Evolutionary conservation across 2,113 vertebrate genomes (phyloP).

Genomic region (Sander lucioperca): DNA sequence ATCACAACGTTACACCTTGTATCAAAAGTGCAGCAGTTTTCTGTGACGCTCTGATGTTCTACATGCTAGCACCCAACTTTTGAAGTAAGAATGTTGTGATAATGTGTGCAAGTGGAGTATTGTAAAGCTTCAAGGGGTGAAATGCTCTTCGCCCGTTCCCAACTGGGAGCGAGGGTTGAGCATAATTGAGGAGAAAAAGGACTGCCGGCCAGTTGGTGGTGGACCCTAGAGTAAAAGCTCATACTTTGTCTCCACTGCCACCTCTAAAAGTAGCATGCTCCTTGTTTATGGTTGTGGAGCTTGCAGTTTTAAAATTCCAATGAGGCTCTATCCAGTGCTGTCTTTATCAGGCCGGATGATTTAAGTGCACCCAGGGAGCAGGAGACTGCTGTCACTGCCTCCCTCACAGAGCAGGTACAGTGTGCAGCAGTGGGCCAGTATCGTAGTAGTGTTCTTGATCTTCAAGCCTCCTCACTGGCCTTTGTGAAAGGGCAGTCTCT

Average conservation of each 20-base stretch:
- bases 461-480: conserved; percentile 57
- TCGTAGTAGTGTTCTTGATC: conserved; percentile 53
- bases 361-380: conserved; percentile 67
- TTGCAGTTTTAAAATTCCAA: conserved; percentile 75
- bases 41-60: conserved; percentile 28
- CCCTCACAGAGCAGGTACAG: conserved; percentile 25
- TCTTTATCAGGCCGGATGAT: conserved; percentile 72
- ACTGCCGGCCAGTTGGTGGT: conserved; percentile 52
- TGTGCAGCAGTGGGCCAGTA: conserved; percentile 30
- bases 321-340: conserved; percentile 46
- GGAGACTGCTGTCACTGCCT: conserved; percentile 18
- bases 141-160: conserved; percentile 35
- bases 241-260: conserved; percentile 48
- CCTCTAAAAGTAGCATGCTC: conserved; percentile 56
- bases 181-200: conserved; percentile 54
- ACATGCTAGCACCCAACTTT: conserved; percentile 15
- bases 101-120: conserved; percentile 32
- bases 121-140: conserved; percentile 34
- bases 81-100: conserved; percentile 9
- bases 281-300: conserved; percentile 66
- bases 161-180: conserved; percentile 30
- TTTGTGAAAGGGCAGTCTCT: conserved; percentile 42
- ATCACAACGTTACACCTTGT: conserved; percentile 68
- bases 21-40: conserved; percentile 36
- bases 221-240: conserved; percentile 67